Evolutionary conservation across 2,113 vertebrate species (phyloP), one percentile per base, ranked within the genome.

Genomic region (Neotoma lepida): DNA sequence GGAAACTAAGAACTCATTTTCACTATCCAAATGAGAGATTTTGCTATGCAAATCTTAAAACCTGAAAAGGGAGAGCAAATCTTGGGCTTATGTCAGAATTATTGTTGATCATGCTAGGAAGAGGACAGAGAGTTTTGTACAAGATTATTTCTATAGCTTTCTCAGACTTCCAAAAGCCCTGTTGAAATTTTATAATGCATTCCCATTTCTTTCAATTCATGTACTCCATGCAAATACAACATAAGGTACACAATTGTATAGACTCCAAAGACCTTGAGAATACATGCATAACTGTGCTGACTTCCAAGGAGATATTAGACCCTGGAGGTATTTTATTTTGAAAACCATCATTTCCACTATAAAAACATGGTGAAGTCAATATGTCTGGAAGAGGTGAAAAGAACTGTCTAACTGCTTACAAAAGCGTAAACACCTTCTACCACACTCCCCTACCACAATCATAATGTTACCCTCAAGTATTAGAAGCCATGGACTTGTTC

Each of bases 1-100:
- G 30, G 33, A 89, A 94, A 86, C 17, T 9, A 76, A 94, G 24
- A 85, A 51, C 22, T 49, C 22, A n/a, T 1, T 56, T 96, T 95
- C 51, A 51, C 49, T 18, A 61, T 90, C 94, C 6, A 0, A 86
- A 70, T 95, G 30, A 90, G 54, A 94, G 10, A 61, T 77, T 9
- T 63, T 93, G 12, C 64, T 88, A 87, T 73, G 82, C 86, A 93
- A 92, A 92, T 89, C 24, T 86, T 93, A 78, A 95, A 97, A 96
- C 78, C 30, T 58, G 61, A 96, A 97, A 89, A 94, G 58, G 12
- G 41, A 58, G 71, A 0, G 44, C 30, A 81, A 94, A 71, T 18
- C 35, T 51, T 56, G 89, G 30, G n/a, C 51, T 89, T 74, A 22
- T 4, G 82, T 1, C 2, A 73, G 12, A 73, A 77, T 30, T 56